phyloP scores from a whole-genome alignment of 2,113 vertebrate species.

The Prietella phreatophila region DNA sequence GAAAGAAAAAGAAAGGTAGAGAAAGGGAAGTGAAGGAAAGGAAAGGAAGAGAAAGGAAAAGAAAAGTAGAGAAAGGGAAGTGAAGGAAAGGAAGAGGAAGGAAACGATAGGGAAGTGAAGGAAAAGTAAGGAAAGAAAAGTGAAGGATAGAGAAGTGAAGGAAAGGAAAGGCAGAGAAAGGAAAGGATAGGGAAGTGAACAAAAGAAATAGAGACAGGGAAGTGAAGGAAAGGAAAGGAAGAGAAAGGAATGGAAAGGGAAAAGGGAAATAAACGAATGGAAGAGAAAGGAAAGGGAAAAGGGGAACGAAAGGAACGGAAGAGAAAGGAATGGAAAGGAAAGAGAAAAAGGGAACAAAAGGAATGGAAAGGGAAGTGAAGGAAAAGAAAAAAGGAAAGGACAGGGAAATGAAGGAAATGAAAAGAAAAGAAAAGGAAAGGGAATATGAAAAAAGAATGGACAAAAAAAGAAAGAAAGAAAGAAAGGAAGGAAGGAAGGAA shows the following conservation, averaged over 20 bases:
- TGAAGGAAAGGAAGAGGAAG: not conserved
- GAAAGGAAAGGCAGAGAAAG: too few relatives aligned
- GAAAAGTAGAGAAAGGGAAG: too few relatives aligned
- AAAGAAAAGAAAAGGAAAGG: not conserved
- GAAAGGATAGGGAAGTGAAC: not conserved
- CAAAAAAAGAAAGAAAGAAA: too few relatives aligned
- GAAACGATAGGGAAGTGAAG: not conserved
- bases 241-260: not conserved
- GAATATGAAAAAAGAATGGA: too few relatives aligned
- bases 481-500: too few relatives aligned
- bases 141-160: too few relatives aligned
- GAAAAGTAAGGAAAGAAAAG: too few relatives aligned
- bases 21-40: too few relatives aligned
- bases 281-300: not conserved
- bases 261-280: not conserved
- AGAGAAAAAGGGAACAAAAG: not conserved
- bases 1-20: not conserved
- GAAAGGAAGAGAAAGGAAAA: not conserved
- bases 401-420: not conserved
- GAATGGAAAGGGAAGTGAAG: not conserved
- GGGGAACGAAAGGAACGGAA: rapidly evolving
- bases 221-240: not conserved
- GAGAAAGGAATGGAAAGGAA: rapidly evolving
- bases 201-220: too few relatives aligned
- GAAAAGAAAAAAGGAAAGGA: not conserved